Percentiles rank a stretch among this genome's conserved stretches.
phyloP scores from a whole-genome alignment of 2,888 invertebrate species.

The Xanthia togata region DNA sequence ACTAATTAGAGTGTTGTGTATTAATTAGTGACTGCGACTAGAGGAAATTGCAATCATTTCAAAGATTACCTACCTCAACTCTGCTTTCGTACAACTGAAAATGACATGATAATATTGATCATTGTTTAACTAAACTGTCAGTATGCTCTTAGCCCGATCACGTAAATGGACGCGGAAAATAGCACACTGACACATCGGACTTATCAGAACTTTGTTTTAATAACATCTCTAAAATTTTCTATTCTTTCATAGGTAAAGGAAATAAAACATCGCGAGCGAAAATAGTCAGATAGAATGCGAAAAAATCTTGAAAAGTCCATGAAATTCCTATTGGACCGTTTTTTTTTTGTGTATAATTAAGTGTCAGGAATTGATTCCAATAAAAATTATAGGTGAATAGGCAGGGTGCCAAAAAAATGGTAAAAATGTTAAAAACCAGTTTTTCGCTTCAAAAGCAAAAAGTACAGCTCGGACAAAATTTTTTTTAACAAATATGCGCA shows the following conservation, averaged over 20 bases:
- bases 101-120: conserved; percentile 28
- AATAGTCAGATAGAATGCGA: too few relatives aligned
- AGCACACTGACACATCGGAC: conserved; percentile 2
- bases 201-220: background rate
- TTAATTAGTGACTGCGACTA: background rate
- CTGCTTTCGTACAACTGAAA: conserved; percentile 28
- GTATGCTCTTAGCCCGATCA: conserved; percentile 34
- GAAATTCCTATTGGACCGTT: too few relatives aligned
- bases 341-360: too few relatives aligned
- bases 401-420: too few relatives aligned
- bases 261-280: conserved; percentile 14
- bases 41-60: background rate
- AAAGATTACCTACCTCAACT: conserved; percentile 12
- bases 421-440: too few relatives aligned
- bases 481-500: too few relatives aligned
- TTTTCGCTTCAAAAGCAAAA: too few relatives aligned
- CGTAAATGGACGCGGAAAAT: conserved; percentile 30
- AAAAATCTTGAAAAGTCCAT: too few relatives aligned
- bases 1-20: conserved; percentile 8
- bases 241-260: conserved; percentile 5
- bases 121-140: conserved; percentile 34
- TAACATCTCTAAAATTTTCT: background rate
- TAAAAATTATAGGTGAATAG: too few relatives aligned
- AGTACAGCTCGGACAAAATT: too few relatives aligned
- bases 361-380: too few relatives aligned